Evolutionary conservation across 2,113 vertebrate species (phyloP).

Genomic region (Columba livia): DNA sequence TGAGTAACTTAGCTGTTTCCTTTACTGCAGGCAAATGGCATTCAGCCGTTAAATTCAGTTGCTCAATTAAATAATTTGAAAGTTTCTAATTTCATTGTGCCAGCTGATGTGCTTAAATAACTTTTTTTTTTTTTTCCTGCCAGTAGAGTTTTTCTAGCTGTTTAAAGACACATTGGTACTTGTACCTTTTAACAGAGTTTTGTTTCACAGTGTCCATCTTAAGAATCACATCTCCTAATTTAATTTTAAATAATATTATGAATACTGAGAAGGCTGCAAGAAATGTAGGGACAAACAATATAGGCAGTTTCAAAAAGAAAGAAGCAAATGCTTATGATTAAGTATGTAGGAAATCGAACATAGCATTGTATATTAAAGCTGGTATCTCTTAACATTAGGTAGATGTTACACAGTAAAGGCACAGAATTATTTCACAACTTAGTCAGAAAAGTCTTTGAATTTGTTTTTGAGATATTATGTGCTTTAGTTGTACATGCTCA

Average conservation of each 20-base stretch:
- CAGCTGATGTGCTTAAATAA: slow-evolving; percentile 1
- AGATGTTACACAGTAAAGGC: neutral
- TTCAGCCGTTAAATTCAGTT: neutral
- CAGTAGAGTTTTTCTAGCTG: neutral
- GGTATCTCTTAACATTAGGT: neutral
- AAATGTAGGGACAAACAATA: neutral
- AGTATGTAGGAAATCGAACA: neutral
- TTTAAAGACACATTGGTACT: neutral
- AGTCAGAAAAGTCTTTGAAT: neutral
- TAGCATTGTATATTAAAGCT: neutral
- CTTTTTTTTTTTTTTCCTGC: neutral
- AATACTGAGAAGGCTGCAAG: neutral
- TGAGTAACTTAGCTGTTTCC: neutral
- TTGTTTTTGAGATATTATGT: neutral
- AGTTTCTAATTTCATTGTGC: slow-evolving; percentile 48
- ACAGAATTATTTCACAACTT: neutral
- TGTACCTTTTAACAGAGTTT: neutral
- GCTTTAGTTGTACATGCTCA: neutral
- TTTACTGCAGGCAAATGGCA: neutral
- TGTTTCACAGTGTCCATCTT: neutral
- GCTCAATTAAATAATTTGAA: slow-evolving; percentile 49
- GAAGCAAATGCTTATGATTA: neutral
- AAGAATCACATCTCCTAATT: neutral
- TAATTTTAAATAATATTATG: neutral
- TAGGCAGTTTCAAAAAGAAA: neutral